Evolutionary conservation across 37 sponge, comb jelly and placozoan species (phyloP).

Genomic region (Lycopodina hypogea): DNA sequence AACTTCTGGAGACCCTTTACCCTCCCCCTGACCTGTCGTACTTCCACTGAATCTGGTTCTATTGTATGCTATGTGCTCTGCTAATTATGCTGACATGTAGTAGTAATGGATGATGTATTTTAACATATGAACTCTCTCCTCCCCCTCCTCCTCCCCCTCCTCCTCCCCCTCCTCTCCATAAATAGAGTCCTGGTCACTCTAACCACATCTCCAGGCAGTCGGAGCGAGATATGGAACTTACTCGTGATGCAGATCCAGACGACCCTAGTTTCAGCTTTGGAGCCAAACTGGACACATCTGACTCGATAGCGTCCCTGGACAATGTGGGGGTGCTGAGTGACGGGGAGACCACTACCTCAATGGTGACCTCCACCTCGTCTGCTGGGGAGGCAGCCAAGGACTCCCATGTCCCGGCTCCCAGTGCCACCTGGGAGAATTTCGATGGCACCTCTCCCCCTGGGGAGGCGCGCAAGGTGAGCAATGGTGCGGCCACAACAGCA

Average conservation of each 20-base stretch:
- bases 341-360: neutral
- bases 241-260: neutral
- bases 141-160: neutral
- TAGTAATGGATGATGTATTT: no score
- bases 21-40: no score
- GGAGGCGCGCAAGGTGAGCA: neutral
- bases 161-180: neutral
- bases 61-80: no score
- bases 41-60: no score
- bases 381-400: neutral
- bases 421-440: neutral
- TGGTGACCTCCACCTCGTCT: neutral
- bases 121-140: neutral
- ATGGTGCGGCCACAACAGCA: neutral
- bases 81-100: no score
- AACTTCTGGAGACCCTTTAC: no score
- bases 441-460: neutral
- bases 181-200: neutral
- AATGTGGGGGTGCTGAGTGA: neutral
- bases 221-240: neutral
- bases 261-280: constrained; percentile 10
- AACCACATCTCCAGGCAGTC: neutral
- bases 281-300: constrained; percentile 19
- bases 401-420: neutral
- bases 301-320: constrained; percentile 17